Evolutionary conservation across 53 echinoderm and acorn worm species (phyloP), one percentile per base, ranked within the genome.

Genomic region (Stichopus horrens): DNA sequence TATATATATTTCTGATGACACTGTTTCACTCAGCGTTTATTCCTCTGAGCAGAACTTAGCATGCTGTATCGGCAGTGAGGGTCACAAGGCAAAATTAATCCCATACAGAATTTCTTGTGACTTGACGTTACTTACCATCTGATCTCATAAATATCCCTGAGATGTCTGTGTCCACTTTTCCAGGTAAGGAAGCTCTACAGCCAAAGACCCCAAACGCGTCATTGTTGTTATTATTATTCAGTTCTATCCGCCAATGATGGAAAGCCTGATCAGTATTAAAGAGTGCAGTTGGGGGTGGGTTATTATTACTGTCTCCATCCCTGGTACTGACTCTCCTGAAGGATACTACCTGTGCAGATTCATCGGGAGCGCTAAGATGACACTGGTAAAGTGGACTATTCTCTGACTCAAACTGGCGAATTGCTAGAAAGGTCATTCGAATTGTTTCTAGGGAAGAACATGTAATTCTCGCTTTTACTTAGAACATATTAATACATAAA

Each of bases 201-300:
- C 81, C 81, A 57, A 80, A 80, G 13, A 80, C 81, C n/a, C 81
- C 81, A 57, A 80, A 80, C 2, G 81, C 81, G 20, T 80, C 53
- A 53, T 80, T 80, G n/a, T 80, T 76, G 6, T 23, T 23, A 4
- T 76, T 76, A 4, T 76, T 76, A 13, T 76, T 22, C 76, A 76
- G 5, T 53, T 20, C 19, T 76, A 76, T 37, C 76, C 23, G 21
- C 51, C 53, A 76, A 4, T 76, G 76, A 9, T 37, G 13, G 4
- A 21, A 74, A 23, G 20, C 75, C 9, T n/a, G 7, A 74, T n/a
- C 21, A 9, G 9, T 16, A 6, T 13, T 67, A 14, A 14, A 67
- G 67, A 9, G 3, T 11, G 67, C 16, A 67, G 9, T 8, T 67
- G 10, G 10, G 0, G 67, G 67, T 16, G 13, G 10, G 3, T 16